Evolutionary conservation across 2,113 vertebrate species (phyloP), one percentile per base, ranked within the genome.

Genomic region (Junco hyemalis): DNA sequence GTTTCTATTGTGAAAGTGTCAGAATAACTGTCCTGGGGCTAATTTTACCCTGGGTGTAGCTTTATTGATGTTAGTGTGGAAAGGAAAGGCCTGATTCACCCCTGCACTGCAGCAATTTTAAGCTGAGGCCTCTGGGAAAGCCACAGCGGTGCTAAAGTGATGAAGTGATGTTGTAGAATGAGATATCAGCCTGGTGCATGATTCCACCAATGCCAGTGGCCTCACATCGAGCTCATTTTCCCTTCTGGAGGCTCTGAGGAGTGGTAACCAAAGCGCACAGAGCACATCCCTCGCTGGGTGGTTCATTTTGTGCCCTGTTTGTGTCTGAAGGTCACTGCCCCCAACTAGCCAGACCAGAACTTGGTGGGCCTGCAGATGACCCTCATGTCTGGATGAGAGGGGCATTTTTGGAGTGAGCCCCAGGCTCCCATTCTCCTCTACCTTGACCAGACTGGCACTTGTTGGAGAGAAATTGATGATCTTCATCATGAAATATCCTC

Each of bases 11-110:
- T 91, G 66, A 91, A 93, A 92, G 56, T 83, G 74, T 86, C 51
- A 82, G 56, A 94, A 74, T 9, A 54, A 68, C 44, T 77, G 38
- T 83, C 79, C 64, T 56, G 60, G 25, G 88, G 64, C 60, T 93
- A 60, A 86, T 94, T 93, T 92, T 88, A 81, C 19, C 9, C 85
- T 74, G 76, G 56, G 59, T 85, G 65, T 85, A 87, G 61, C 78
- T 79, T 92, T 15, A 81, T 50, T 79, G 54, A 91, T 45, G 42
- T 87, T 63, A 76, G 22, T 5, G 6, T 29, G 38, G 81, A 40
- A 85, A 91, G 63, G n/a, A 45, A 82, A 90, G 59, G 50, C 45
- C 56, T 53, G 44, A 51, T 83, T 93, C 35, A 81, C 29, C 35
- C 50, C 57, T 87, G 82, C 24, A 20, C 33, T 63, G 40, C 42